Base-by-base conservation (phyloP, 2,113 vertebrate species). In the Tapirus terrestris region DNA sequence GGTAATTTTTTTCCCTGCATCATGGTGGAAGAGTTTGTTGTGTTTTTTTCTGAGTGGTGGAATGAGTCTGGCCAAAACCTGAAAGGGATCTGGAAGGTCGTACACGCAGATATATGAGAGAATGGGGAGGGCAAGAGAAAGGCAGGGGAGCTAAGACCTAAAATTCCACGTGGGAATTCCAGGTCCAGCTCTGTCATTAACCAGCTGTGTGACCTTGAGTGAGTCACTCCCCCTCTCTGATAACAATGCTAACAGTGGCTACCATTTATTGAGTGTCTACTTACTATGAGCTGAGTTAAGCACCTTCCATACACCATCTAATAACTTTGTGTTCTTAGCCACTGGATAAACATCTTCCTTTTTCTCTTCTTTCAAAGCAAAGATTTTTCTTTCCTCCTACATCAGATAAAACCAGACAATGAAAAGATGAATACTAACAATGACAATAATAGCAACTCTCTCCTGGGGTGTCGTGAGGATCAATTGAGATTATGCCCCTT, bases 1-100 rank as follows among this genome's bases (percentile, higher is more conserved):
- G 96, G 89, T 98, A 97, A 98, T 97, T 89, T 98, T 98, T 98
- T 98, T 98, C 97, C 97, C 97, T 97, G 87, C 97, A 96, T 91
- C 81, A 0, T 89, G 68, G 83, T 89, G 96, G 89, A 98, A 98
- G 84, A 93, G 89, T 70, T 12, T 80, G 76, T 89, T n/a, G 87
- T 17, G 53, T 63, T 88, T 68, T 87, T 25, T 85, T 82, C 11
- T 96, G 90, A 97, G 81, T 91, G 27, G 91, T 65, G 56, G 84
- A 95, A 65, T 97, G 95, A 98, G 76, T 97, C 39, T 97, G 93
- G 68, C 70, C 97, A 96, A 82, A 33, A 96, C 14, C 51, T 70
- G 80, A 95, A 76, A 1, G 29, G 72, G 63, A 73, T 95, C 25
- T 79, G n/a, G 79, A 97, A 96, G 43, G 76, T 63, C 8, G 0